Base-by-base conservation (phyloP, 2,888 invertebrate species). In the Clepsis dumicolana region DNA sequence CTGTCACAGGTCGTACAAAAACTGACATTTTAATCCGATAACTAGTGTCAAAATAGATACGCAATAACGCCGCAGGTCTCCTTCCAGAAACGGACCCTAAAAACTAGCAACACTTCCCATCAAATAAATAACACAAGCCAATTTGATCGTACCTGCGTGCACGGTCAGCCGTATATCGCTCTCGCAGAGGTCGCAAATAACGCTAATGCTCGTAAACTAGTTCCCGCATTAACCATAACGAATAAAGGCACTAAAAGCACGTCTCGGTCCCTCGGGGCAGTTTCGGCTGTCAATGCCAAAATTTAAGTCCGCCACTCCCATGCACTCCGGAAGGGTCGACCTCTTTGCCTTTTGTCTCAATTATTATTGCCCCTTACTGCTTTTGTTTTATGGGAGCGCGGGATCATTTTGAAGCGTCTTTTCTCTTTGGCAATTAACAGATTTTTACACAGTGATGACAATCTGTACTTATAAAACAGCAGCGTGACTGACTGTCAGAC, bases 241-340 rank as follows among this genome's bases (percentile, higher is more conserved):
- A 91, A 93, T 93, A 93, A 93, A 93, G 89, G 93, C 87, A 89
- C 91, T 93, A 92, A 93, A 89, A 92, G 92, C 89, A 88, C 85
- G 89, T 86, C 87, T 84, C 83, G 81, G 71, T 92, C 93, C 93
- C 93, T 88, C 70, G 84, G 87, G 93, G 93, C 91, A 87, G 88
- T 93, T 93, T 91, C 88, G 90, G 88, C 93, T 93, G 93, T 93
- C 93, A 93, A 93, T 93, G 93, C 85, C 91, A 89, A 92, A 91
- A 93, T 93, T 93, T 93, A 93, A 91, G 90, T 79, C 80, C 82
- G 87, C 89, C 93, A 93, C 93, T 86, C 93, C 93, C 93, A 93
- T 91, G 85, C 93, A 93, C 93, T 93, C 86, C 82, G 75, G 82
- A 86, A 88, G 91, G 91, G 91, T 89, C 89, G 91, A 90, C 89